Evolutionary conservation across 2,113 vertebrate genomes (phyloP).

Genomic region (Ptilonorhynchus violaceus): DNA sequence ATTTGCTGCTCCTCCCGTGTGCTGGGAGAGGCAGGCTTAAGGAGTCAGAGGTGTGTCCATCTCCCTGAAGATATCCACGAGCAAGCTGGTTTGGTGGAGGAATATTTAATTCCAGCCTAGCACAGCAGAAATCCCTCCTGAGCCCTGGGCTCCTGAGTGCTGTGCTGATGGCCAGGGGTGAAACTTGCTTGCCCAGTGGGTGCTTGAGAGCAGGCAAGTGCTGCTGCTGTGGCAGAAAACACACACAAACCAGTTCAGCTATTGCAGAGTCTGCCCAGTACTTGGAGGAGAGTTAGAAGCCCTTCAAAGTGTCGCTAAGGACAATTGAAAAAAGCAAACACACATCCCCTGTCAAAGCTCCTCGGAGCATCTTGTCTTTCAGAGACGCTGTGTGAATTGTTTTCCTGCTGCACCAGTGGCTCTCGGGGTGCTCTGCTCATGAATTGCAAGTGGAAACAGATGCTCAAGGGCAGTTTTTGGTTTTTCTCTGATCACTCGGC

Average conservation of each 20-base stretch:
- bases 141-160: neutral
- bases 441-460: neutral
- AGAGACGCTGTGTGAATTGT: neutral
- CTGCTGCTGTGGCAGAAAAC: neutral
- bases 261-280: neutral
- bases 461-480: neutral
- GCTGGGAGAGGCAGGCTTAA: neutral
- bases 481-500: neutral
- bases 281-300: neutral
- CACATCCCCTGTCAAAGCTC: neutral
- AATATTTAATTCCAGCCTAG: neutral
- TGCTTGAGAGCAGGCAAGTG: neutral
- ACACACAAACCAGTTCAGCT: neutral
- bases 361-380: neutral
- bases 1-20: neutral
- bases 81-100: neutral
- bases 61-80: neutral
- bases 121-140: neutral
- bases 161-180: neutral
- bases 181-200: neutral
- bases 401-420: neutral
- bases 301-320: neutral
- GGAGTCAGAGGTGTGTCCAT: accelerated
- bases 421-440: neutral
- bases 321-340: neutral